Evolutionary conservation across 2,797 vertebrate genomes (phyloP).

Genomic region (Scarus forsteni): DNA sequence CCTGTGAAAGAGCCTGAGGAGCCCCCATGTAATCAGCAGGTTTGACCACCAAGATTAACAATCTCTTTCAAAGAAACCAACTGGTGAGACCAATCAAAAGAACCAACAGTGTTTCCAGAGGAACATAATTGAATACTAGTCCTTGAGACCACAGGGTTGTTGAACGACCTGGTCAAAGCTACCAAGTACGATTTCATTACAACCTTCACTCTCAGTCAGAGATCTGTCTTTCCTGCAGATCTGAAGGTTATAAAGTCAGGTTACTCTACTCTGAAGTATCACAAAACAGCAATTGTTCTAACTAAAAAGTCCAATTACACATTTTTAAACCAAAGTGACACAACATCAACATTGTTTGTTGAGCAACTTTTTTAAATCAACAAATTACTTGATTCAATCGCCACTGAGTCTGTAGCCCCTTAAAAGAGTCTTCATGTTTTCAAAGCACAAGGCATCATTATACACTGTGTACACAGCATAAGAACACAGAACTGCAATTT

Average conservation of each 20-base stretch:
- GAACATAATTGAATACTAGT: slow-evolving; percentile 46
- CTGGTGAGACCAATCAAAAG: slow-evolving; percentile 32
- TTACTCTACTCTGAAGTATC: slow-evolving; percentile 15
- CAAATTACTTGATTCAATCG: not conserved
- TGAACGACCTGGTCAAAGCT: slow-evolving; percentile 24
- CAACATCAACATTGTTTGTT: too few relatives aligned
- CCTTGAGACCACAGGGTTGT: slow-evolving; percentile 5
- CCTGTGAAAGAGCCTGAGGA: not conserved
- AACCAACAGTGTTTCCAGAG: slow-evolving; percentile 20
- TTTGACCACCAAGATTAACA: slow-evolving; percentile 24
- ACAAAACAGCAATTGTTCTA: slow-evolving; percentile 8
- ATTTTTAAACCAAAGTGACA: not conserved
- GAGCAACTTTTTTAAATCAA: too few relatives aligned
- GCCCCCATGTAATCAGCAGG: slow-evolving; percentile 18
- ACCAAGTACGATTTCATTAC: slow-evolving; percentile 41
- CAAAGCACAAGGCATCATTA: too few relatives aligned
- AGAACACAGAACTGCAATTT: too few relatives aligned
- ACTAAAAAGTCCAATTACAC: not conserved
- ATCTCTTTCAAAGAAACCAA: slow-evolving; percentile 19
- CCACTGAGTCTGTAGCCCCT: not conserved
- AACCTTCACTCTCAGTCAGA: slow-evolving; percentile 5
- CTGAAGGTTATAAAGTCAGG: slow-evolving; percentile 13
- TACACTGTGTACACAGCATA: too few relatives aligned
- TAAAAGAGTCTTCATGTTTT: too few relatives aligned
- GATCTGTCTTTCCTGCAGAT: slow-evolving; percentile 30